Conservation (phyloP, 1,140 invertebrate species). For the Megalonaias nervosa region DNA sequence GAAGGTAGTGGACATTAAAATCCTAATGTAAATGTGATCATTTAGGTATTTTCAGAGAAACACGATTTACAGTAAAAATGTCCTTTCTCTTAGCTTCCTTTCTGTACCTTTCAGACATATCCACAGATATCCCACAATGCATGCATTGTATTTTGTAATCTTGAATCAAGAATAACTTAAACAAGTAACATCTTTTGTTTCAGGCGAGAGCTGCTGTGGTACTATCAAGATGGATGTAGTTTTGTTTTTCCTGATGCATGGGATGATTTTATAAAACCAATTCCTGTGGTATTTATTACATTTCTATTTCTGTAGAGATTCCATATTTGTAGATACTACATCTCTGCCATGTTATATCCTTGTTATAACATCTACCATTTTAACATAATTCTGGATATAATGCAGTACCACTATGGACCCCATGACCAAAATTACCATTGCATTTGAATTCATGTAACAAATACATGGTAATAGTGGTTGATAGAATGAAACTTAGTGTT, state of each 20-base stretch:
- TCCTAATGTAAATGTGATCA: background rate
- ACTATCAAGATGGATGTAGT: conserved; percentile 69
- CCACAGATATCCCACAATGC: background rate
- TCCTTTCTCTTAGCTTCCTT: too few relatives aligned
- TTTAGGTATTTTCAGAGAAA: background rate
- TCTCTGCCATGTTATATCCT: too few relatives aligned
- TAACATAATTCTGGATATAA: too few relatives aligned
- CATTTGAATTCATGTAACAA: too few relatives aligned
- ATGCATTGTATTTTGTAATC: background rate
- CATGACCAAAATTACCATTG: too few relatives aligned
- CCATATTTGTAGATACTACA: conserved; percentile 4
- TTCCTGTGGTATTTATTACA: conserved; percentile 60
- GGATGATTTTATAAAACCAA: conserved; percentile 65
- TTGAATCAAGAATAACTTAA: background rate
- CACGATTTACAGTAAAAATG: background rate
- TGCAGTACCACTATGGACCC: too few relatives aligned
- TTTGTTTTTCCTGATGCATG: conserved; percentile 67
- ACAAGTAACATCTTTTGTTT: conserved; percentile 9
- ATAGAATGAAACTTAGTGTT: too few relatives aligned
- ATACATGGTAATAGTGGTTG: too few relatives aligned
- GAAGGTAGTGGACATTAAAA: too few relatives aligned
- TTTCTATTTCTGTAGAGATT: background rate
- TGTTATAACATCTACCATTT: too few relatives aligned
- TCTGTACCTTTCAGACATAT: too few relatives aligned
- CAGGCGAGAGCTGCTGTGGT: conserved; percentile 68